phyloP scores from a whole-genome alignment of 2,888 invertebrate species.

The Leptogaster cylindrica region DNA sequence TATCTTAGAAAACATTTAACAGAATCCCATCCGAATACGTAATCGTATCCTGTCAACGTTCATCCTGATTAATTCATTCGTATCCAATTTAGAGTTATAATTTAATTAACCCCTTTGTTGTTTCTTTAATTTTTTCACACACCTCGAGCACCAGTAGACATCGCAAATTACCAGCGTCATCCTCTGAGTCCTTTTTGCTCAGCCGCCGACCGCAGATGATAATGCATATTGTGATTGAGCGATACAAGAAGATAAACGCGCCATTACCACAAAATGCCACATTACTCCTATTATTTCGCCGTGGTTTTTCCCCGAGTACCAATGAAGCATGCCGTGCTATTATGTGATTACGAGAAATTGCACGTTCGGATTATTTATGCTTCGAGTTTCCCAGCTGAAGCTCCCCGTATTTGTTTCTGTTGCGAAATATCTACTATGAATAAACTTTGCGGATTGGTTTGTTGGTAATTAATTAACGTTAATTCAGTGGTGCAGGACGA shows the following conservation, averaged over 20 bases:
- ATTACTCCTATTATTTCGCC: slow-evolving; percentile 20
- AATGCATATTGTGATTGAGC: slow-evolving; percentile 1
- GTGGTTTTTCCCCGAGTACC: not conserved
- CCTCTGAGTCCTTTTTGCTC: not conserved
- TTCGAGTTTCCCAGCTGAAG: not conserved
- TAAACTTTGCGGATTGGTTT: too few species aligned
- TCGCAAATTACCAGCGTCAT: not conserved
- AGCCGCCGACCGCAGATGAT: not conserved
- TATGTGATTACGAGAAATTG: slow-evolving; percentile 24
- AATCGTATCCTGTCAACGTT: too few species aligned
- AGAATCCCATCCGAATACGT: too few species aligned
- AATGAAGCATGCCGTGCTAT: slow-evolving; percentile 20
- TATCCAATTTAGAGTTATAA: too few species aligned
- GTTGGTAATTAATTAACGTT: too few species aligned
- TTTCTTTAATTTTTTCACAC: too few species aligned
- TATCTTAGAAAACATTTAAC: too few species aligned
- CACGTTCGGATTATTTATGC: slow-evolving; percentile 23
- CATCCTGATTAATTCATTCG: too few species aligned
- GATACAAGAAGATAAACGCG: slow-evolving; percentile 16
- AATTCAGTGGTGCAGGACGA: too few species aligned
- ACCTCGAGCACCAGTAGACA: not conserved
- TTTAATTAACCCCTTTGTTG: too few species aligned
- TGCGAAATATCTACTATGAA: too few species aligned
- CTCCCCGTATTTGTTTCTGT: not conserved
- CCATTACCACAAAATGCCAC: slow-evolving; percentile 22